Evolutionary conservation across 2,888 invertebrate genomes (phyloP), one percentile per base, ranked within the genome.

Genomic region (Tenthredo mesomela): DNA sequence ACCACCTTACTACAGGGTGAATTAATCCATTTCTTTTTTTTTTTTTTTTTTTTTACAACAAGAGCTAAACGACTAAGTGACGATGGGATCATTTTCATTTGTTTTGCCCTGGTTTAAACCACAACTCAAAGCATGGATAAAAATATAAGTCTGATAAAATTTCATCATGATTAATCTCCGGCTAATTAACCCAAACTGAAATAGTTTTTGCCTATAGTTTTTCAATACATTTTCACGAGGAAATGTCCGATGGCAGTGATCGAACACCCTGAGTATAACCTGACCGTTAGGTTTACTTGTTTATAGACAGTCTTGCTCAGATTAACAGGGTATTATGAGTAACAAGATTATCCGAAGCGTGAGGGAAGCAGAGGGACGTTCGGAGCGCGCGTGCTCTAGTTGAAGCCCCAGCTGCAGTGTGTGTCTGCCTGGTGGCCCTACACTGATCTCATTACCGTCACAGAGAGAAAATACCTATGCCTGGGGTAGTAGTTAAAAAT

Each of bases 341-440:
- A 92, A 92, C 92, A 90, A 91, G 92, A 92, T 92, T 92, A 92
- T 91, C 90, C 89, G 86, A 84, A 85, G 82, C 50, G 84, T 84
- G 70, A 86, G 50, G 75, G 47, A 85, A 73, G 84, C 77, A 84
- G 84, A 85, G 85, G 84, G 85, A 84, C 65, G 85, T 61, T 85
- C 84, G 85, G 84, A 82, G 86, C 67, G 86, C 87, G 88, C 87
- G 86, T 89, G 92, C 87, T 91, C 91, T 86, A 92, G 87, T 92
- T 92, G 92, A 92, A 92, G 90, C 91, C 92, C 80, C 89, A 90
- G 87, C 78, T 82, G 67, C 80, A 61, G 82, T 47, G 82, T 82
- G 86, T 86, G 88, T 88, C 88, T 88, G 85, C 86, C 87, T 85
- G 85, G 75, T 86, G 85, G 86, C 86, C 87, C 88, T 87, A 86